Conservation (phyloP, 2,888 invertebrate genomes). For the Mythimna albipuncta region DNA sequence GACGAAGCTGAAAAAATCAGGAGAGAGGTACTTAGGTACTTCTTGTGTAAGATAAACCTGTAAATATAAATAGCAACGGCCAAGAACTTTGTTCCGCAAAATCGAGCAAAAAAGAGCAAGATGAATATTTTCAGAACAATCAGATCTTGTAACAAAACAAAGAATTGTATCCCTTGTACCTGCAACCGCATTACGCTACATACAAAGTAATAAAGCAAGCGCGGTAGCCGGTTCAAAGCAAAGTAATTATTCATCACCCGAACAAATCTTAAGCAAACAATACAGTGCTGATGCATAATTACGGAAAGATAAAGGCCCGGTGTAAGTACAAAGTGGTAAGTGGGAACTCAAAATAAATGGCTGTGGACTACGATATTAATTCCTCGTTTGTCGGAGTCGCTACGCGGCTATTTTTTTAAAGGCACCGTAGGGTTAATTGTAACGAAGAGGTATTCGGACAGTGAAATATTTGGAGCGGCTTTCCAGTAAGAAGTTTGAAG, state of each 20-base stretch:
- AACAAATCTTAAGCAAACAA: constrained; percentile 82
- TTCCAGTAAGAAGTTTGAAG: constrained; percentile 58
- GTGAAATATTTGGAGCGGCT: constrained; percentile 68
- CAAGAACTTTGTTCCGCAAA: constrained; percentile 7
- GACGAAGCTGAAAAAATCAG: not conserved
- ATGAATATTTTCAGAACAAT: constrained; percentile 44
- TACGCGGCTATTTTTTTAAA: constrained; percentile 80
- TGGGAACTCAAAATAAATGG: constrained; percentile 82
- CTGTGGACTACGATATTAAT: constrained; percentile 83
- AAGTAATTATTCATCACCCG: constrained; percentile 75
- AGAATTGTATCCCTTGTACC: constrained; percentile 54
- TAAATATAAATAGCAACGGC: not conserved
- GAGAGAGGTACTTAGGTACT: not conserved
- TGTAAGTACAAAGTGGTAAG: constrained; percentile 82
- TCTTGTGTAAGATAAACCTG: not conserved
- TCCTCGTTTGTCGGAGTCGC: constrained; percentile 84
- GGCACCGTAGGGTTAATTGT: constrained; percentile 83
- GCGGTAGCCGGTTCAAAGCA: constrained; percentile 65
- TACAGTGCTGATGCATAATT: constrained; percentile 84
- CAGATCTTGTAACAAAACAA: constrained; percentile 49
- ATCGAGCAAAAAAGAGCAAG: constrained; percentile 15
- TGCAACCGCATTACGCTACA: constrained; percentile 64
- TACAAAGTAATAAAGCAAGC: constrained; percentile 66
- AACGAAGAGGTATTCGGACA: constrained; percentile 75
- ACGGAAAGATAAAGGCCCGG: constrained; percentile 77